Evolutionary conservation across 2,113 vertebrate genomes (phyloP).

Genomic region (Benitochromis conjunctus): DNA sequence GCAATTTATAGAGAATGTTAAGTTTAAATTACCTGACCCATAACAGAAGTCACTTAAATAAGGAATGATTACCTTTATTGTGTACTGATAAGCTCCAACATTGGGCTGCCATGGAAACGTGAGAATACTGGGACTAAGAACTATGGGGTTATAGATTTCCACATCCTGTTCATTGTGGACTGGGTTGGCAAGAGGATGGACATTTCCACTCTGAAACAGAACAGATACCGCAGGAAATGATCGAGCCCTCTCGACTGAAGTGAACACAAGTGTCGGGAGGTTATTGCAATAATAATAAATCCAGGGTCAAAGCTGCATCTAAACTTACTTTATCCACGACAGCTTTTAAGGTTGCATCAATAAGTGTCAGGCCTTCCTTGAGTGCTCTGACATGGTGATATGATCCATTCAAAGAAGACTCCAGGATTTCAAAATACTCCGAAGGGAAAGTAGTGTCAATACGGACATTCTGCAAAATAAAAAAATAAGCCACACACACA

Average conservation of each 20-base stretch:
- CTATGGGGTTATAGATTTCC: conserved; percentile 88
- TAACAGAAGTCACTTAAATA: not conserved
- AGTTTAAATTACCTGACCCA: not conserved
- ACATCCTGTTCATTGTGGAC: conserved; percentile 91
- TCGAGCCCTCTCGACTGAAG: not conserved
- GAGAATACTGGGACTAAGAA: conserved; percentile 84
- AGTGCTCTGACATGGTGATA: conserved; percentile 80
- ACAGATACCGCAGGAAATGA: not conserved
- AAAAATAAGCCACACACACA: not conserved
- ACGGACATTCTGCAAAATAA: conserved; percentile 81
- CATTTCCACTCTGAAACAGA: conserved; percentile 77
- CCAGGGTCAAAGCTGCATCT: not conserved
- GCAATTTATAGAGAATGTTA: not conserved
- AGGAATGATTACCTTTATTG: conserved; percentile 80
- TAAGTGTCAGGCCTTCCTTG: conserved; percentile 78
- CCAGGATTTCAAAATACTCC: conserved; percentile 82
- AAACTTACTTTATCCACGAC: conserved; percentile 84
- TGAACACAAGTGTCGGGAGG: not conserved
- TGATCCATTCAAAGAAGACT: conserved; percentile 88
- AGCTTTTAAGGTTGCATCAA: conserved; percentile 80
- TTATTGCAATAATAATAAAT: not conserved
- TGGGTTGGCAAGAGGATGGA: conserved; percentile 76
- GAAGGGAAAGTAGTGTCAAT: conserved; percentile 76
- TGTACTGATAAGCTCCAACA: conserved; percentile 87
- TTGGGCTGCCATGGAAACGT: conserved; percentile 97